Percentiles rank a stretch among this genome's conserved stretches.
These are phyloP conservation scores for Mylabris phalerata DNA, from an alignment of 1,140 invertebrate genomes.

Conservation along the genomic window DNA sequence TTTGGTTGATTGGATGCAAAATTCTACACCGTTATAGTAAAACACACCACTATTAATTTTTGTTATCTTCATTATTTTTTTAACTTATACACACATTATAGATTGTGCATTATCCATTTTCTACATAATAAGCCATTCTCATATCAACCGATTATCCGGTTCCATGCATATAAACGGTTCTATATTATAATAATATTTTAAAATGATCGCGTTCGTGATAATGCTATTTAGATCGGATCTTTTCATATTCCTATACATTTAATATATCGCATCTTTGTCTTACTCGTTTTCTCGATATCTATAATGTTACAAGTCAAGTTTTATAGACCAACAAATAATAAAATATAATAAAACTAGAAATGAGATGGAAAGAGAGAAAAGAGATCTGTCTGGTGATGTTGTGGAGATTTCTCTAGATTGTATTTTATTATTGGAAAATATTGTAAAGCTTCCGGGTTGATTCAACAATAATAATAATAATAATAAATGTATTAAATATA, in stretches of 20 bases:
- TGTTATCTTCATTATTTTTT: conserved; percentile 25
- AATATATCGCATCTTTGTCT: not conserved
- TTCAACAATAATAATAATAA: no score
- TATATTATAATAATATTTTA: conserved; percentile 35
- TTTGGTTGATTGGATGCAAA: conserved; percentile 39
- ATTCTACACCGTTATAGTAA: not conserved
- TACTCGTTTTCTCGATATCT: not conserved
- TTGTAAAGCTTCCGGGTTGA: no score
- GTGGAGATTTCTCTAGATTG: no score
- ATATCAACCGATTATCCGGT: conserved; percentile 24
- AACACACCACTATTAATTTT: not conserved
- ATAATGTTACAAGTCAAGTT: not conserved
- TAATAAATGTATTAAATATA: no score
- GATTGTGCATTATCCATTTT: conserved; percentile 35
- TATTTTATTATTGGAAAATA: no score
- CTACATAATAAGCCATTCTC: conserved; percentile 35
- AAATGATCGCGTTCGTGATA: conserved; percentile 33
- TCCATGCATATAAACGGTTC: conserved; percentile 27
- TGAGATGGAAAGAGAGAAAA: no score
- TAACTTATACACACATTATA: not conserved
- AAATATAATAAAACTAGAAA: not conserved
- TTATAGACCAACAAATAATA: not conserved
- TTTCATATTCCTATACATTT: conserved; percentile 17
- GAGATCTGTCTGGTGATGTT: no score
- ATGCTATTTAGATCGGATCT: conserved; percentile 30